phyloP scores from a whole-genome alignment of 2,797 vertebrate genomes.

The Coracias cyanogaster region DNA sequence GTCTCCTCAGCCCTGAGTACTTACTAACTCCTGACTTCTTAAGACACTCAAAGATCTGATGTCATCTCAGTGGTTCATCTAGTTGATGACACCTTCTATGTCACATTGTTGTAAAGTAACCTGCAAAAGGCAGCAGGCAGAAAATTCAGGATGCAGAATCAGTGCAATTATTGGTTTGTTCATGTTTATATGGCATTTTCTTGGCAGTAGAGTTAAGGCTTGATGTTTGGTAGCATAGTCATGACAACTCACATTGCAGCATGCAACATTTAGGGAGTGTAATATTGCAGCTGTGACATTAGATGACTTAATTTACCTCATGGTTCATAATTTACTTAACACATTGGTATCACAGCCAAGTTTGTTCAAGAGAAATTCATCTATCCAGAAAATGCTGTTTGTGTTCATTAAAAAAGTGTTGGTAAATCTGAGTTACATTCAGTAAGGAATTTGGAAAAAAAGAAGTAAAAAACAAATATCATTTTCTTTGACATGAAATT shows the following conservation, averaged over 20 bases:
- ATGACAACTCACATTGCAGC: conserved; percentile 32
- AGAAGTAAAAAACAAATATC: not conserved
- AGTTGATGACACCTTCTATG: not conserved
- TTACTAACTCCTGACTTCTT: not conserved
- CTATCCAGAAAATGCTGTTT: conserved; percentile 13
- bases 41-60: not conserved
- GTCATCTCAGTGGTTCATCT: not conserved
- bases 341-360: conserved; percentile 20
- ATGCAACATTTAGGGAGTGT: conserved; percentile 19
- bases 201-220: conserved; percentile 29
- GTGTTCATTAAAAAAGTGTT: conserved; percentile 32
- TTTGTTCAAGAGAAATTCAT: conserved; percentile 30
- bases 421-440: not conserved
- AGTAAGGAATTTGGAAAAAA: not conserved
- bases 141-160: not conserved
- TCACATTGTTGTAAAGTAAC: not conserved
- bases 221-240: conserved; percentile 28
- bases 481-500: not conserved
- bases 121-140: not conserved
- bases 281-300: conserved; percentile 47
- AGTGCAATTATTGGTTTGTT: not conserved
- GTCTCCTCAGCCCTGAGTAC: not conserved
- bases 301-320: conserved; percentile 59
- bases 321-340: conserved; percentile 52
- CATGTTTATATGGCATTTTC: conserved; percentile 39